Conservation (phyloP, 2,113 vertebrate genomes). For the Rhizomys pruinosus region DNA sequence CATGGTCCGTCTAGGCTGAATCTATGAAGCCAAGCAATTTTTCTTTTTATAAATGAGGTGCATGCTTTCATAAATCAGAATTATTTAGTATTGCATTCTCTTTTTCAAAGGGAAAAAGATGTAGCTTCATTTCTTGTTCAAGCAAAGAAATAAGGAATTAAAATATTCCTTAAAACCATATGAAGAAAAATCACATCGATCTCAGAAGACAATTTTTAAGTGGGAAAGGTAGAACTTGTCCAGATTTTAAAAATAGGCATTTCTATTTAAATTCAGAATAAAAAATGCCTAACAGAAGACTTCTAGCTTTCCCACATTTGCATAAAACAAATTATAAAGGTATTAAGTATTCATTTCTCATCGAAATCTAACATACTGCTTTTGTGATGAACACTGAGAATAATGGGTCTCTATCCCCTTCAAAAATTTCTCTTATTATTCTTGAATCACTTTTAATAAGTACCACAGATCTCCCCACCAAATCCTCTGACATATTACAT, state of each 20-base stretch:
- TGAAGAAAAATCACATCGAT: constrained; percentile 56
- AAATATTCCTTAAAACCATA: constrained; percentile 70
- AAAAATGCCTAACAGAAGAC: constrained; percentile 62
- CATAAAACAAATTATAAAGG: constrained; percentile 74
- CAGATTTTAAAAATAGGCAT: constrained; percentile 61
- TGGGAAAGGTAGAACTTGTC: constrained; percentile 54
- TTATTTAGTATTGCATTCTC: constrained; percentile 49
- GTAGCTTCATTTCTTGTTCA: constrained; percentile 65
- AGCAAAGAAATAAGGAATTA: constrained; percentile 62
- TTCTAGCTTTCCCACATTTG: constrained; percentile 64
- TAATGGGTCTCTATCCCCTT: constrained; percentile 63
- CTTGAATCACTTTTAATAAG: constrained; percentile 70
- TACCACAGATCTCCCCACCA: constrained; percentile 32
- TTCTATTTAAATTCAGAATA: constrained; percentile 68
- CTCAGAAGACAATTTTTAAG: constrained; percentile 34
- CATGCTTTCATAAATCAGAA: constrained; percentile 57
- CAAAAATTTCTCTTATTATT: constrained; percentile 70
- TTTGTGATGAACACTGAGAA: constrained; percentile 70
- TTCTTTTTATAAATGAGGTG: constrained; percentile 61
- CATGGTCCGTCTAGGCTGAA: constrained; percentile 92
- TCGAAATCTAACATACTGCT: constrained; percentile 72
- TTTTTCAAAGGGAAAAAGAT: constrained; percentile 55
- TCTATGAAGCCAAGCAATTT: constrained; percentile 85
- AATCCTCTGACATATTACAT: constrained; percentile 66
- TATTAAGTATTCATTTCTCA: constrained; percentile 76